A percentile compares a stretch with the other conserved stretches of the same genome.
These are phyloP conservation scores for Neelides folsomi DNA, from an alignment of 2,888 invertebrate genomes.

Conservation along the genomic window DNA sequence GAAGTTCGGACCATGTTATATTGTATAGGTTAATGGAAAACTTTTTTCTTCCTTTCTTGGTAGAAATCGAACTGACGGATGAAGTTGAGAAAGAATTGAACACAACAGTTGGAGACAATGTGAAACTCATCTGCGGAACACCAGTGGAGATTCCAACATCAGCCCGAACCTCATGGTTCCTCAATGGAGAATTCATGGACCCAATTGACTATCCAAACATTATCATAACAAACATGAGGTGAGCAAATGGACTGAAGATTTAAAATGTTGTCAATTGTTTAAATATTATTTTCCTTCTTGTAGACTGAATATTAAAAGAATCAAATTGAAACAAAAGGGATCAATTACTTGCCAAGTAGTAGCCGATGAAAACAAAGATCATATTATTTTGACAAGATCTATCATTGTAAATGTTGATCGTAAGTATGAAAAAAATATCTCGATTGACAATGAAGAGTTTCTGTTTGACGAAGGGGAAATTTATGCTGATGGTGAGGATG, in stretches of 20 bases:
- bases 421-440: background rate
- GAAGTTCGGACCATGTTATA: background rate
- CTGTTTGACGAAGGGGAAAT: slow-evolving; percentile 10
- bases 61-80: background rate
- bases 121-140: slow-evolving; percentile 22
- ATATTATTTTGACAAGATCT: background rate
- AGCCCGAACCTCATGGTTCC: slow-evolving; percentile 19
- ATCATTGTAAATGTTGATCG: background rate
- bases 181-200: slow-evolving; percentile 19
- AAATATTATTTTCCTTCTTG: background rate
- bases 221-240: slow-evolving; percentile 15
- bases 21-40: background rate
- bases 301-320: slow-evolving; percentile 7
- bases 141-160: slow-evolving; percentile 14
- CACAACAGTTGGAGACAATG: slow-evolving; percentile 5
- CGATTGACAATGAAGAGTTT: background rate
- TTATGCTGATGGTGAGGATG: background rate
- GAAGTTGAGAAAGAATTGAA: background rate
- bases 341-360: slow-evolving; percentile 1
- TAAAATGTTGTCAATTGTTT: background rate
- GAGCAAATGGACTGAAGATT: background rate
- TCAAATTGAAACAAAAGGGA: slow-evolving; percentile 2
- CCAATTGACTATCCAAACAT: slow-evolving; percentile 10
- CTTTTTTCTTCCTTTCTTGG: background rate
- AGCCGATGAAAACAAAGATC: background rate